Evolutionary conservation across 2,888 invertebrate genomes (phyloP), one percentile per base, ranked within the genome.

Genomic region (Crossocerus cetratus): DNA sequence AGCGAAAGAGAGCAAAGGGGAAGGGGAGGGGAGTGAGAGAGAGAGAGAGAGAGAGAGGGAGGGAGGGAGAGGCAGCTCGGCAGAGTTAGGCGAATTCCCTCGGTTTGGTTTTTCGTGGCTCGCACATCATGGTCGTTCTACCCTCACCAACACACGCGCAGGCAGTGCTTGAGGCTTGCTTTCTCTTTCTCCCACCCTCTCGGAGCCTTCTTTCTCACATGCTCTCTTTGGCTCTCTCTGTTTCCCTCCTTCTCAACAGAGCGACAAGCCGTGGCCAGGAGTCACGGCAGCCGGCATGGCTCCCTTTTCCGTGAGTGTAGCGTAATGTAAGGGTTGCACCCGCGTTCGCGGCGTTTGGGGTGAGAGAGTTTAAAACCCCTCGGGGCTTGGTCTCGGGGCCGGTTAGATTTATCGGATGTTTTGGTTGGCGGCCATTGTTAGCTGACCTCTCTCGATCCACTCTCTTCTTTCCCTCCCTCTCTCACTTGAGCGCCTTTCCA

Each of bases 331-430:
- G 90, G 89, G 89, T 89, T 89, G 88, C 84, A 82, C 78, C 69
- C 71, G 81, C 83, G 81, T 85, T 79, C 76, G 82, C 82, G 83
- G 65, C 67, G 67, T 61, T 84, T 77, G 74, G 85, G 86, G 84
- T 83, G 83, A 85, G 86, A 82, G 87, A 87, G 88, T 90, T 89
- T 89, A 88, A 90, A 89, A 89, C 84, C 90, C 89, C 88, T 84
- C 81, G 89, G 88, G 89, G 88, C 86, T 89, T 87, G 88, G 89
- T 89, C 88, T 87, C 87, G 87, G 85, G 87, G 82, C 86, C 87
- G 87, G 88, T 88, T 90, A 90, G 90, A 90, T 90, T 90, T 90
- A 90, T 90, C 90, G 90, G 89, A 90, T 90, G 90, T 90, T 90
- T 90, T 90, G 90, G 90, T 90, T 88, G 90, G 90, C 90, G 88